These are phyloP conservation scores for Episyrphus balteatus DNA, from an alignment of 1,140 invertebrate species.

Conservation along the genomic window DNA sequence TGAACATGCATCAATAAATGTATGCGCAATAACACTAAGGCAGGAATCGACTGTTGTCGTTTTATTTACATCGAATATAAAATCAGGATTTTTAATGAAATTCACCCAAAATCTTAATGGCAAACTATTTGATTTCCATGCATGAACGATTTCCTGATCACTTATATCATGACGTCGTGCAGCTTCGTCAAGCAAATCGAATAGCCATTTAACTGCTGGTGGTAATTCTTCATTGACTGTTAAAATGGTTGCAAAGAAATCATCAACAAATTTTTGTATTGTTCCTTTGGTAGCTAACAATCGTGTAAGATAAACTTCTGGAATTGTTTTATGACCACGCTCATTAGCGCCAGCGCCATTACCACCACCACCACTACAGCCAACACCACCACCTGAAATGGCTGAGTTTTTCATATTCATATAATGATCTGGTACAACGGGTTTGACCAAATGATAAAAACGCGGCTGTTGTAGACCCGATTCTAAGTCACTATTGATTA, in stretches of 20 bases:
- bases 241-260: conserved; percentile 82
- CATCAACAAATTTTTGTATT: conserved; percentile 92
- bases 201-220: conserved; percentile 89
- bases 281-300: conserved; percentile 90
- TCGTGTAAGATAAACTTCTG: conserved; percentile 89
- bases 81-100: conserved; percentile 94
- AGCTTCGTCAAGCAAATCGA: conserved; percentile 87
- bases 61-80: conserved; percentile 93
- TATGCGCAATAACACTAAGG: conserved; percentile 89
- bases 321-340: conserved; percentile 81
- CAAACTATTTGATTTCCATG: conserved; percentile 94
- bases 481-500: conserved; percentile 66
- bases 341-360: conserved; percentile 39
- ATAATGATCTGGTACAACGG: conserved; percentile 43
- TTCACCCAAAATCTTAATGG: conserved; percentile 94
- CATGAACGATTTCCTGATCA: conserved; percentile 83
- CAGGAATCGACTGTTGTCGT: conserved; percentile 84
- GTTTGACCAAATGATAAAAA: conserved; percentile 75
- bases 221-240: conserved; percentile 83
- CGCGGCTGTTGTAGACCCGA: conserved; percentile 41
- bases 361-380: conserved; percentile 7
- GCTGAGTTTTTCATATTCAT: conserved; percentile 37
- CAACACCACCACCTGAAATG: conserved; percentile 15
- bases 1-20: conserved; percentile 91
- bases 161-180: conserved; percentile 71